Evolutionary conservation across 2,888 invertebrate genomes (phyloP).

Genomic region (Erebia palarica): DNA sequence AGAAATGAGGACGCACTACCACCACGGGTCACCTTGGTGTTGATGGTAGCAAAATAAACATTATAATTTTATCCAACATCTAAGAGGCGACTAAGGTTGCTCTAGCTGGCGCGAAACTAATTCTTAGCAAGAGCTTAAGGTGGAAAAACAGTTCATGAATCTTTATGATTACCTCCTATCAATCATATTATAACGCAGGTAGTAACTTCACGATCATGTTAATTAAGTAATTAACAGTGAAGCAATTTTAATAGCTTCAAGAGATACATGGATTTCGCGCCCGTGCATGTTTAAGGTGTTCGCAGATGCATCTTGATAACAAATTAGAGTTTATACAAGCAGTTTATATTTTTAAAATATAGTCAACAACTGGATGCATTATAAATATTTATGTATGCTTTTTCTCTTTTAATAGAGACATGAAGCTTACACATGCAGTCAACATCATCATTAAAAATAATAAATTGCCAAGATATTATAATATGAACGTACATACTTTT

Average conservation of each 20-base stretch:
- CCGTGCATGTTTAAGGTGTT: neutral
- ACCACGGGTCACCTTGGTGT: too few relatives aligned
- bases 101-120: too few relatives aligned
- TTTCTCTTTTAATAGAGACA: too few relatives aligned
- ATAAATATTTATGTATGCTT: too few relatives aligned
- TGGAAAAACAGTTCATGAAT: neutral
- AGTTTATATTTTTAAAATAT: neutral
- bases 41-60: too few relatives aligned
- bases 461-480: too few relatives aligned
- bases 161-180: constrained; percentile 17
- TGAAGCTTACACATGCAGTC: too few relatives aligned
- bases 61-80: too few relatives aligned
- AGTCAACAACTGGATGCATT: neutral
- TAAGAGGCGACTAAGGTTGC: too few relatives aligned
- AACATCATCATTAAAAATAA: too few relatives aligned
- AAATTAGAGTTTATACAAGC: neutral
- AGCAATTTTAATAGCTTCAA: constrained; percentile 21
- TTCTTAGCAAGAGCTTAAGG: neutral
- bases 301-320: neutral
- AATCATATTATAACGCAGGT: constrained; percentile 16
- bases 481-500: too few relatives aligned
- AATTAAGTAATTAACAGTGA: constrained; percentile 24
- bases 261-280: constrained; percentile 20
- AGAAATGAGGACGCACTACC: too few relatives aligned
- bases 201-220: constrained; percentile 6